These are phyloP conservation scores for Pheosia tremula DNA, from an alignment of 2,888 invertebrate species.

Conservation along the genomic window DNA sequence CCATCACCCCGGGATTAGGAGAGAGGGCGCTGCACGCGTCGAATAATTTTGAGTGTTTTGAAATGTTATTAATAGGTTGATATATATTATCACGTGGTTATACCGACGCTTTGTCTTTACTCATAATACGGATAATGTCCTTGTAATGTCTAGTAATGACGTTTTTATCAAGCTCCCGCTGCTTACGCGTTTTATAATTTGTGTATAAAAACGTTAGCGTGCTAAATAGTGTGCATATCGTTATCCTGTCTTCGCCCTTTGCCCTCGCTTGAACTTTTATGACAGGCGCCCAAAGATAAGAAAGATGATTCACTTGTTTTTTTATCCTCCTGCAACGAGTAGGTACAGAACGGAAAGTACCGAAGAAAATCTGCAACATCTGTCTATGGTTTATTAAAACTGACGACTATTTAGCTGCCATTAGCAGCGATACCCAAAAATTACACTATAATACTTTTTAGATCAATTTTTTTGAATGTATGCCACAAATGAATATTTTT, in stretches of 20 bases:
- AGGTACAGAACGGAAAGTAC: background rate
- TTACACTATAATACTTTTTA: too few relatives aligned
- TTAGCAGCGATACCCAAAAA: too few relatives aligned
- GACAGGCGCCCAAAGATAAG: slow-evolving; percentile 8
- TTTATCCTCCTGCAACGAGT: background rate
- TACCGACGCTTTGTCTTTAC: background rate
- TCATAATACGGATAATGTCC: too few relatives aligned
- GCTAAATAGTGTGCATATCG: slow-evolving; percentile 1
- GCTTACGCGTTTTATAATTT: background rate
- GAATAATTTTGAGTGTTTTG: slow-evolving; percentile 2
- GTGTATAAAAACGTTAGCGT: background rate
- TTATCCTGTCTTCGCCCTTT: slow-evolving; percentile 4
- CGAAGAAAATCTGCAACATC: background rate
- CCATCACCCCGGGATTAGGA: slow-evolving; percentile 60
- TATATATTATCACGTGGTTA: background rate
- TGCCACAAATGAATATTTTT: too few relatives aligned
- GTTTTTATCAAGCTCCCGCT: too few relatives aligned
- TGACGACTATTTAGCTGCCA: background rate
- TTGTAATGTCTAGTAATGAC: too few relatives aligned
- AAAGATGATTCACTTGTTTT: slow-evolving; percentile 6
- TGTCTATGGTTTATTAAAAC: background rate
- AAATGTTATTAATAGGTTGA: background rate
- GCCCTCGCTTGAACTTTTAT: slow-evolving; percentile 6
- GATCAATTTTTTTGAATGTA: too few relatives aligned
- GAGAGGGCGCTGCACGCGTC: slow-evolving; percentile 28